Percentiles rank a stretch among this genome's conserved stretches.
These are phyloP conservation scores for Drosophila ogumai DNA, from an alignment of 1,140 invertebrate genomes.

Conservation along the genomic window DNA sequence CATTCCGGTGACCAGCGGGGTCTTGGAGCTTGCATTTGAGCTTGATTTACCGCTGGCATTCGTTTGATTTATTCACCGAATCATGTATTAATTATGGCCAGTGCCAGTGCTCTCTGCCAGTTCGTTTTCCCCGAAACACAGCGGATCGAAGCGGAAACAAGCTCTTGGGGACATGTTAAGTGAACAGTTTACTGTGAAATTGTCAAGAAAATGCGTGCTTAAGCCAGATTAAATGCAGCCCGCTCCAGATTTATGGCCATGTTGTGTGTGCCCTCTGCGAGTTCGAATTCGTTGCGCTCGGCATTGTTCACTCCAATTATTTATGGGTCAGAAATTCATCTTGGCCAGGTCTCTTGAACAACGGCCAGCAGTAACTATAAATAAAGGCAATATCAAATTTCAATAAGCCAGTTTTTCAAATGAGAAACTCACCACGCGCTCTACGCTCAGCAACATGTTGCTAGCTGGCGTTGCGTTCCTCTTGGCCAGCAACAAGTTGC, in stretches of 20 bases:
- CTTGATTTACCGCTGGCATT: conserved; percentile 73
- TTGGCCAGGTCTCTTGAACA: conserved; percentile 46
- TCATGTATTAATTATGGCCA: conserved; percentile 73
- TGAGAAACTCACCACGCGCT: conserved; percentile 14
- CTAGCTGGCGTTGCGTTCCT: not conserved
- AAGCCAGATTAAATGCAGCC: conserved; percentile 79
- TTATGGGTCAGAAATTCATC: conserved; percentile 72
- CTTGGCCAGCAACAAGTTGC: not conserved
- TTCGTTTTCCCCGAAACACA: conserved; percentile 37
- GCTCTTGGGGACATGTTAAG: conserved; percentile 54
- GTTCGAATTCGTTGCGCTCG: conserved; percentile 54
- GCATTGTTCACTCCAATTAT: conserved; percentile 76
- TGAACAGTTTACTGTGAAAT: conserved; percentile 76
- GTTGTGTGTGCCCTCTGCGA: conserved; percentile 12
- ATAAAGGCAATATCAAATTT: conserved; percentile 26
- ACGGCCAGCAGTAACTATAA: conserved; percentile 15
- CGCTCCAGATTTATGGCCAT: conserved; percentile 65
- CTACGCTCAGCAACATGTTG: conserved; percentile 29
- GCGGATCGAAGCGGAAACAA: conserved; percentile 16
- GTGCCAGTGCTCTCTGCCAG: conserved; percentile 40
- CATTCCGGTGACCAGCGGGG: conserved; percentile 1
- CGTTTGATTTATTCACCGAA: conserved; percentile 66
- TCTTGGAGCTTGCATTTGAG: conserved; percentile 42
- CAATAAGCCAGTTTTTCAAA: conserved; percentile 19
- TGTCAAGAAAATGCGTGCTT: conserved; percentile 82